Percentiles rank a stretch among this genome's conserved stretches.
Conservation (phyloP, 2,113 vertebrate species). For the Xiphias gladius region DNA sequence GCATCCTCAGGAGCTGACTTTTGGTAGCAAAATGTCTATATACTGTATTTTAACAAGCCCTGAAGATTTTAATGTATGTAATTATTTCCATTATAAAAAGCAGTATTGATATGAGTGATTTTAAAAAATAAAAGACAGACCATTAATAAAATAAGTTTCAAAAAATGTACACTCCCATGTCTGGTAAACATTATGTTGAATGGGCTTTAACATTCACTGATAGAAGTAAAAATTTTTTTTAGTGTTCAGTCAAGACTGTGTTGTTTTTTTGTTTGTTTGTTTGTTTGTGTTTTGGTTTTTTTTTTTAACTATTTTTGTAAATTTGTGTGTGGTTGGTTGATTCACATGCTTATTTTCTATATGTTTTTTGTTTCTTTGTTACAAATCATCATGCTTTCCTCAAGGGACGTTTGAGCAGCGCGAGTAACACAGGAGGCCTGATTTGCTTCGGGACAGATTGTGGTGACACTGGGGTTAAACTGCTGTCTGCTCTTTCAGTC, state of each 20-base stretch:
- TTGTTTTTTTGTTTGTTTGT: too few species aligned
- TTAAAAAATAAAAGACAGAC: too few species aligned
- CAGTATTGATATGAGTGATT: neutral
- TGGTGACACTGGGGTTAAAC: slow-evolving; percentile 24
- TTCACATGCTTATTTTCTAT: too few species aligned
- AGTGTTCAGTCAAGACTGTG: too few species aligned
- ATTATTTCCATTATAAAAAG: neutral
- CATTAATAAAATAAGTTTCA: too few species aligned
- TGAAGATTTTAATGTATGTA: neutral
- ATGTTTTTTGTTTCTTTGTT: neutral
- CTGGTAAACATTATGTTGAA: too few species aligned
- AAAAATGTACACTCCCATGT: too few species aligned
- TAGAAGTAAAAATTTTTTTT: too few species aligned
- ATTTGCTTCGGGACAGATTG: neutral
- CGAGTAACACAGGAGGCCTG: neutral
- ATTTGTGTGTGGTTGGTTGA: too few species aligned
- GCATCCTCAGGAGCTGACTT: slow-evolving; percentile 7
- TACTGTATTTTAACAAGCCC: neutral
- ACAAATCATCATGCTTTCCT: neutral
- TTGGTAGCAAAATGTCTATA: neutral
- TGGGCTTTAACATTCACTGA: too few species aligned
- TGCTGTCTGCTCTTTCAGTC: neutral
- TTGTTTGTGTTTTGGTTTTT: too few species aligned
- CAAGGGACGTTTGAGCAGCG: neutral
- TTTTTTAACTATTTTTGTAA: too few species aligned